Evolutionary conservation across 2,797 vertebrate species (phyloP).

Genomic region (Myioborus miniatus): DNA sequence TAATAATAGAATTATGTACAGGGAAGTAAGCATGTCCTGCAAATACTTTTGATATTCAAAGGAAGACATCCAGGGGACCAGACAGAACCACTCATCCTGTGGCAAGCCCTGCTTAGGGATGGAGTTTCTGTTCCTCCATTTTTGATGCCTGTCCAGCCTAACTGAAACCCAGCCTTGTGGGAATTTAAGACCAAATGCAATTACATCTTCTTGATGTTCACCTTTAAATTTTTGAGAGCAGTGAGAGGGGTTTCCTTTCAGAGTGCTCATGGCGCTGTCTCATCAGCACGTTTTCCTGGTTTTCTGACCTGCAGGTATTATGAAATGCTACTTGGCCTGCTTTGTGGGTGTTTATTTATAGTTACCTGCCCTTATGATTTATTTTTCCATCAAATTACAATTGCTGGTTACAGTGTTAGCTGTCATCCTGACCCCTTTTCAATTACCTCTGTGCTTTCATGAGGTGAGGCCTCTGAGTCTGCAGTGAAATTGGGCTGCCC

Average conservation of each 20-base stretch:
- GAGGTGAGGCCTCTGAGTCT: slow-evolving; percentile 45
- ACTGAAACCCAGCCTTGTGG: neutral
- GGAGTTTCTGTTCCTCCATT: neutral
- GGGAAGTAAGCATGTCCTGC: neutral
- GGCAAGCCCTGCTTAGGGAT: no score
- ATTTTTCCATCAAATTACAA: slow-evolving; percentile 61
- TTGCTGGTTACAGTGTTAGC: slow-evolving; percentile 56
- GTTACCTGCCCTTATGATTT: slow-evolving; percentile 47
- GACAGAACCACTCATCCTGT: accelerated
- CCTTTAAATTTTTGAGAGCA: slow-evolving; percentile 20
- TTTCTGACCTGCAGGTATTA: slow-evolving; percentile 48
- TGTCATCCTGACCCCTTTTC: slow-evolving; percentile 49
- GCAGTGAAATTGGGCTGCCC: slow-evolving; percentile 22
- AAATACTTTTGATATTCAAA: neutral
- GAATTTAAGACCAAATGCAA: neutral
- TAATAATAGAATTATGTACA: neutral
- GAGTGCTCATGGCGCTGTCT: neutral
- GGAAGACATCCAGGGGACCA: neutral
- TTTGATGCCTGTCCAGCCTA: accelerated
- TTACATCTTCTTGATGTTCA: neutral
- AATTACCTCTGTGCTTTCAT: slow-evolving; percentile 55
- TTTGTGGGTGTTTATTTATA: slow-evolving; percentile 64
- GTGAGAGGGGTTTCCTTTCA: neutral
- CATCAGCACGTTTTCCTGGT: neutral
- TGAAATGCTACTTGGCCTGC: slow-evolving; percentile 29